phyloP scores from a whole-genome alignment of 2,797 vertebrate species.

The Rhinophrynus dorsalis region DNA sequence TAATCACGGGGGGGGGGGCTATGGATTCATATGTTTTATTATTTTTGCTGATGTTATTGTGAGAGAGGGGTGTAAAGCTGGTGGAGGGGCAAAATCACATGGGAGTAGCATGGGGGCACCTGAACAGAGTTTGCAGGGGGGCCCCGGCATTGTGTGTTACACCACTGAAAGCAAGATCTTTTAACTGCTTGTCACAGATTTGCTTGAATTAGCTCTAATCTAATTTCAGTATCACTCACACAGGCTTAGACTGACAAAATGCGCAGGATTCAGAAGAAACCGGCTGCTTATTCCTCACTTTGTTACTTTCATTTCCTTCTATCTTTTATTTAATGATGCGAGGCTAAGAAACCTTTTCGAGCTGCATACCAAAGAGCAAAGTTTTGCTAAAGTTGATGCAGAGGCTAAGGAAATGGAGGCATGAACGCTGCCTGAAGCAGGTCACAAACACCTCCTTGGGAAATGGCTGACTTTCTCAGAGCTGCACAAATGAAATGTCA shows the following conservation, averaged over 20 bases:
- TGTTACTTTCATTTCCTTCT: constrained; percentile 15
- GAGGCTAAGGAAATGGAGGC: constrained; percentile 26
- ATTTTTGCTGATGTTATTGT: no score
- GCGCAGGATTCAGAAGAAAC: constrained; percentile 54
- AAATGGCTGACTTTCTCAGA: constrained; percentile 36
- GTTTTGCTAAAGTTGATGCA: constrained; percentile 30
- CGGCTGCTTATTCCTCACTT: constrained; percentile 1
- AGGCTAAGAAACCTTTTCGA: constrained; percentile 48
- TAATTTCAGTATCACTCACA: constrained; percentile 50
- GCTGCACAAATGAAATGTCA: constrained; percentile 22
- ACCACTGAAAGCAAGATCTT: no score
- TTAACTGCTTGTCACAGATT: constrained; percentile 8
- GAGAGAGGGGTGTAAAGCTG: no score
- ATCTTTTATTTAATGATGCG: constrained; percentile 41
- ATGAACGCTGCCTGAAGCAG: constrained; percentile 47
- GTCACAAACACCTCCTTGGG: constrained; percentile 24
- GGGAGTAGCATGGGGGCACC: no score
- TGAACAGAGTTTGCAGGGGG: no score
- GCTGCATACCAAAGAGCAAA: constrained; percentile 53
- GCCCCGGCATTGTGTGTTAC: no score
- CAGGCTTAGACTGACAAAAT: constrained; percentile 51
- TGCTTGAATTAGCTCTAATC: constrained; percentile 53
- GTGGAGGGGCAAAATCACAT: no score
- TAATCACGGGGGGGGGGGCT: no score
- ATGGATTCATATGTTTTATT: no score